Base-by-base conservation (phyloP, 2,888 invertebrate species). In the Leucoma salicis region DNA sequence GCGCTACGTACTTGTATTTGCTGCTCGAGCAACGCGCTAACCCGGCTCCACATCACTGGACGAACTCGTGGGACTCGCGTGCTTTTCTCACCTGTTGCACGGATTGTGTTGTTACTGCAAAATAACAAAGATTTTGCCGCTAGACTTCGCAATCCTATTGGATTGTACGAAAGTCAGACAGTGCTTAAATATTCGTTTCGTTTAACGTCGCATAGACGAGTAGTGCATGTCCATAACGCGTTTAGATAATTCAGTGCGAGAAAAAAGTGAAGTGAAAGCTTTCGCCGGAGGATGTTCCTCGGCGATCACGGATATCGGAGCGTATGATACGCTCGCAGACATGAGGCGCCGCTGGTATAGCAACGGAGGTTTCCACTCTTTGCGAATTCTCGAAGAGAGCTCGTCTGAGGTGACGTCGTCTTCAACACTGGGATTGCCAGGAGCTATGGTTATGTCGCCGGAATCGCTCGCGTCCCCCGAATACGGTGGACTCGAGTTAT, bases 291-390 rank as follows among this genome's bases (percentile, higher is more conserved):
- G 82, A 88, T 88, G 88, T 80, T 78, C 81, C 63, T 81, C 85
- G 76, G 74, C 69, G 66, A 53, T 72, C 57, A 74, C 72, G 78
- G 74, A 74, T 70, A 58, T 61, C 66, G 76, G 83, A 74, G 82
- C 81, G 84, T 81, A 63, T 84, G 84, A 88, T 75, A 71, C 83
- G 78, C 79, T 80, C 78, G 74, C 77, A 78, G 87, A 90, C 87
- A 94, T 94, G 94, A 94, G 93, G 91, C 93, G 94, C 80, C 93
- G 94, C 88, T 94, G 94, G 94, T 93, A 93, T 57, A 93, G 94
- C 86, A 92, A 93, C 86, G 92, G 93, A 81, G 92, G 93, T 75
- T 92, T 93, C 79, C 90, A 87, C 70, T 85, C 92, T 77, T 79
- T 91, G 82, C 90, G 92, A 63, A 92, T 93, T 82, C 91, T 93